phyloP scores from a whole-genome alignment of 2,797 vertebrate genomes.

The Momotus momota region DNA sequence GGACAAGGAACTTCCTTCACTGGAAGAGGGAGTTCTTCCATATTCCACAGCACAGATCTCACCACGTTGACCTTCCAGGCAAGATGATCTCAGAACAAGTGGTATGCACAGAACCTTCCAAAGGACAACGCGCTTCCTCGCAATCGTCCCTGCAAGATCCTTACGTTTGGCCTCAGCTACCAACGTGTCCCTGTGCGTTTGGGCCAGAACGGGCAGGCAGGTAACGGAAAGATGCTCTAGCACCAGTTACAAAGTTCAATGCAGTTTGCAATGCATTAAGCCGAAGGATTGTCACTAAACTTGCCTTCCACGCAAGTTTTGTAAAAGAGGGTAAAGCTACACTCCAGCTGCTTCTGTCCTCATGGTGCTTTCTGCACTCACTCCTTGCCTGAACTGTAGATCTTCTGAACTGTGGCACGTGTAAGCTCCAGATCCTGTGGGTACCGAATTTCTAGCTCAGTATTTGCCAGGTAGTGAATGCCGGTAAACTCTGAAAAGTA shows the following conservation, averaged over 20 bases:
- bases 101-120: background rate
- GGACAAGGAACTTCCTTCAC: background rate
- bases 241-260: conserved; percentile 33
- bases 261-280: conserved; percentile 45
- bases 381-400: conserved; percentile 82
- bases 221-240: conserved; percentile 7
- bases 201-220: conserved; percentile 56
- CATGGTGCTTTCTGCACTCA: background rate
- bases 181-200: background rate
- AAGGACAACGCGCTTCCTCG: background rate
- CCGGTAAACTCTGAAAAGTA: conserved; percentile 93
- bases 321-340: conserved; percentile 47
- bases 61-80: background rate
- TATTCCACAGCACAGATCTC: background rate
- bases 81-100: background rate
- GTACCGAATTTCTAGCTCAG: conserved; percentile 90
- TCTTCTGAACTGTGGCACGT: conserved; percentile 82
- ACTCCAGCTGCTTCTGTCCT: conserved; percentile 43
- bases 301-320: conserved; percentile 32
- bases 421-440: conserved; percentile 89
- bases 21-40: background rate
- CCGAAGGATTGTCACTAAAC: conserved; percentile 44
- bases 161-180: conserved; percentile 33
- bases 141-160: conserved; percentile 43
- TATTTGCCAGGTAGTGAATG: conserved; percentile 89